These are phyloP conservation scores for Microplitis demolitor DNA, from an alignment of 1,140 invertebrate genomes.

Conservation along the genomic window DNA sequence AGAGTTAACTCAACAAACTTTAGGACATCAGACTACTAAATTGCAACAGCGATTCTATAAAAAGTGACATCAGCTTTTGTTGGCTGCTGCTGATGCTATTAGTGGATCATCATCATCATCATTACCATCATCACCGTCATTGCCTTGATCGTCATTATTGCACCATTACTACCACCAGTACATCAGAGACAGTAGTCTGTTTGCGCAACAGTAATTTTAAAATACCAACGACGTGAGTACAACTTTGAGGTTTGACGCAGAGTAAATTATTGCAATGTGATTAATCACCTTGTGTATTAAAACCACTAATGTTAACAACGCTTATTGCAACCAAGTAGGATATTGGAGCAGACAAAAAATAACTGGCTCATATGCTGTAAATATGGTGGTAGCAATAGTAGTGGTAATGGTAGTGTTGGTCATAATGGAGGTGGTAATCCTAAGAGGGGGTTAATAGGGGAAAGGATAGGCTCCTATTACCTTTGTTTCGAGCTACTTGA, in stretches of 20 bases:
- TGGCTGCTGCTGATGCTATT: too few species aligned
- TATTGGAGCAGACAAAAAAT: too few species aligned
- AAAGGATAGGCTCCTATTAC: slow-evolving; percentile 8
- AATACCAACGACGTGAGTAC: slow-evolving; percentile 39
- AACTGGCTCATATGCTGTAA: too few species aligned
- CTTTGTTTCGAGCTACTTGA: slow-evolving; percentile 15
- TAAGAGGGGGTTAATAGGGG: not conserved
- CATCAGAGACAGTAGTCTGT: not conserved
- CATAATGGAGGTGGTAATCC: not conserved
- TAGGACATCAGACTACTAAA: too few species aligned
- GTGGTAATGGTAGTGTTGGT: not conserved
- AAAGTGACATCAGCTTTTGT: too few species aligned
- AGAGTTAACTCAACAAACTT: too few species aligned
- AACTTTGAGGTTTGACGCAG: not conserved
- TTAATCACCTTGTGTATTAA: not conserved
- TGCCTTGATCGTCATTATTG: not conserved
- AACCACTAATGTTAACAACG: too few species aligned
- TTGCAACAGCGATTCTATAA: too few species aligned
- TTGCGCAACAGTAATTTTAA: slow-evolving; percentile 44
- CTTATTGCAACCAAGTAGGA: too few species aligned
- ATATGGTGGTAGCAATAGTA: too few species aligned
- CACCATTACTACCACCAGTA: not conserved
- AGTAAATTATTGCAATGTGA: slow-evolving; percentile 7
- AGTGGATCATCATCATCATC: too few species aligned
- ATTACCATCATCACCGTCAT: not conserved